Conservation (phyloP, 2,113 vertebrate species). For the Pelusios castaneus region DNA sequence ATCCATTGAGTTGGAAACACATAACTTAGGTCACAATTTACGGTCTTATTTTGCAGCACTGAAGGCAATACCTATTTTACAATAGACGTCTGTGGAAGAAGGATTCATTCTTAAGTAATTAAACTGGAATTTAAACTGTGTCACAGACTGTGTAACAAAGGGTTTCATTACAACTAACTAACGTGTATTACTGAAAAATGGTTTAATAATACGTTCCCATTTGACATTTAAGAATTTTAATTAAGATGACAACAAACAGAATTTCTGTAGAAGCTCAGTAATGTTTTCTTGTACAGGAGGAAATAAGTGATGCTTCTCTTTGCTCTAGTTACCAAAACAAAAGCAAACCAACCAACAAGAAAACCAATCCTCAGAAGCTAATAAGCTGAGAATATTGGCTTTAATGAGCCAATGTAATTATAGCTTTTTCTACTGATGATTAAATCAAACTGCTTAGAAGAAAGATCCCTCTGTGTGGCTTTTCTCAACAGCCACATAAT, state of each 20-base stretch:
- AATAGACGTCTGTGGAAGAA: neutral
- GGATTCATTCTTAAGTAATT: neutral
- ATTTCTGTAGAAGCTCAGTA: accelerated
- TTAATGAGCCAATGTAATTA: neutral
- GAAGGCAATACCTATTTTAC: neutral
- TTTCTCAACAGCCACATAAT: neutral
- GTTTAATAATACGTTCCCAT: neutral
- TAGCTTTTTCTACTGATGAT: neutral
- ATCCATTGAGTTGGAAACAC: neutral
- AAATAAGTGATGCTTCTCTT: neutral
- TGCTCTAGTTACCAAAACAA: neutral
- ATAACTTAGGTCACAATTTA: neutral
- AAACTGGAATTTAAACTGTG: neutral
- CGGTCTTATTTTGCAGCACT: neutral
- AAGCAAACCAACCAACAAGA: neutral
- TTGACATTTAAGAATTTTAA: neutral
- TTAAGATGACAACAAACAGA: neutral
- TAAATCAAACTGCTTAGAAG: neutral
- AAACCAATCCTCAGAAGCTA: neutral
- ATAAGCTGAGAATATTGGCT: neutral
- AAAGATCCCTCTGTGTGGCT: neutral
- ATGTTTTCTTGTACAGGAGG: neutral
- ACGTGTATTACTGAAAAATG: neutral
- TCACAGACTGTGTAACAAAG: neutral
- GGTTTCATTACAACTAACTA: neutral